Evolutionary conservation across 2,888 invertebrate genomes (phyloP), one percentile per base, ranked within the genome.

Genomic region (Dicranocentrus wangi): DNA sequence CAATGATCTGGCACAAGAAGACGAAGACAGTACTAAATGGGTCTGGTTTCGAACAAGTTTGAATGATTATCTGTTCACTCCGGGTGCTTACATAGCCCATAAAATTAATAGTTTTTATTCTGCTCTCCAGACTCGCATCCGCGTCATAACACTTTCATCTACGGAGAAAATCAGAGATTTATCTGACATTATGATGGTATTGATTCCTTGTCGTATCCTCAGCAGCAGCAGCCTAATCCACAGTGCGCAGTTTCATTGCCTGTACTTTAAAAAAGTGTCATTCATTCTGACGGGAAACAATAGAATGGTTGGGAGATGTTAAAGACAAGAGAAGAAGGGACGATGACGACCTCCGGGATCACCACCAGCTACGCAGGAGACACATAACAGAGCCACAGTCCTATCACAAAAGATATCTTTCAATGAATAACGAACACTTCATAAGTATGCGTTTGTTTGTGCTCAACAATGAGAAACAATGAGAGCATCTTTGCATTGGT

Each of bases 281-380:
- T 63, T 63, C 63, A 72, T 63, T 72, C 72, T 32, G 19, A 51
- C 15, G 13, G 10, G 39, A 76, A 76, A 76, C 76, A 76, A 76
- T 76, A 39, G 76, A 53, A 28, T 76, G 58, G 68, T 66, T 76
- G 76, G 76, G 55, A 66, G 58, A 58, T 68, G 73, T 65, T 73
- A 53, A 42, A 65, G 73, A 73, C 58, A 68, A 55, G 68, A 76
- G 60, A 68, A 68, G 42, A 68, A 68, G 42, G 39, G 43, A 76
- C 58, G 76, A 76, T 75, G 76, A 76, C 76, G 76, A 76, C 76
- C 76, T 76, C 76, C 76, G 58, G 60, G 76, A 76, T 76, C 76
- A 76, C 76, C 76, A 76, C 76, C 76, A 76, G 47, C 76, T 28
- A 76, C 42, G 76, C 55, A 60, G 55, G 55, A 55, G 58, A 72